phyloP scores from a whole-genome alignment of 2,797 vertebrate species.

The Chromobotia macracanthus region DNA sequence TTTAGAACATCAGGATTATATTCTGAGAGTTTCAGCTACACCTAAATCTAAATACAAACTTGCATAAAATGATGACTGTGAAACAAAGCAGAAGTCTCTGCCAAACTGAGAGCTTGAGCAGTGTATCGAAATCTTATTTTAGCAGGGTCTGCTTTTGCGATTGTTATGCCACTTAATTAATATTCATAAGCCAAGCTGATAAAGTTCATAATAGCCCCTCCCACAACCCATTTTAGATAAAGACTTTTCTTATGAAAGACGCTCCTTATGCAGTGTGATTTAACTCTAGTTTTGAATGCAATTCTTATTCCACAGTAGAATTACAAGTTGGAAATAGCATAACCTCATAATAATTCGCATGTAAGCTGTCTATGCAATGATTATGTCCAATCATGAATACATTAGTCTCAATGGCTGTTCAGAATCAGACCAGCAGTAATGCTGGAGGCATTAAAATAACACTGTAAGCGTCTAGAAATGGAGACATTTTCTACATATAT shows the following conservation, averaged over 20 bases:
- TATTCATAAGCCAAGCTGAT: slow-evolving; percentile 2
- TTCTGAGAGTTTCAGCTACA: neutral
- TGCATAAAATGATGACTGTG: neutral
- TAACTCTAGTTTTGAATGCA: slow-evolving; percentile 4
- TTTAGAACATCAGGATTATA: neutral
- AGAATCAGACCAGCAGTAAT: slow-evolving; percentile 13
- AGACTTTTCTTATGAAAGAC: neutral
- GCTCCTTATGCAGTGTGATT: slow-evolving; percentile 21
- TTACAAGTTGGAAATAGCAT: neutral
- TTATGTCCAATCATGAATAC: slow-evolving; percentile 12
- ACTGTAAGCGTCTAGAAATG: neutral
- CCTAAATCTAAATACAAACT: neutral
- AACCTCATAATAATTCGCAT: too few relatives aligned
- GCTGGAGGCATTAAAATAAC: neutral
- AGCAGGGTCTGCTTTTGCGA: neutral
- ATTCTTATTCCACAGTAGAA: neutral
- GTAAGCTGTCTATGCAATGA: neutral
- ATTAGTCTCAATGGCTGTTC: neutral
- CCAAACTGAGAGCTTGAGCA: neutral
- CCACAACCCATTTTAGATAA: neutral
- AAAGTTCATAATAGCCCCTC: neutral
- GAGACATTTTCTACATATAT: neutral
- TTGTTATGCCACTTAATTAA: neutral
- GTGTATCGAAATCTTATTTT: neutral
- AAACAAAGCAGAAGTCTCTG: neutral